Base-by-base conservation (phyloP, 2,113 vertebrate genomes). In the Pantherophis guttatus region DNA sequence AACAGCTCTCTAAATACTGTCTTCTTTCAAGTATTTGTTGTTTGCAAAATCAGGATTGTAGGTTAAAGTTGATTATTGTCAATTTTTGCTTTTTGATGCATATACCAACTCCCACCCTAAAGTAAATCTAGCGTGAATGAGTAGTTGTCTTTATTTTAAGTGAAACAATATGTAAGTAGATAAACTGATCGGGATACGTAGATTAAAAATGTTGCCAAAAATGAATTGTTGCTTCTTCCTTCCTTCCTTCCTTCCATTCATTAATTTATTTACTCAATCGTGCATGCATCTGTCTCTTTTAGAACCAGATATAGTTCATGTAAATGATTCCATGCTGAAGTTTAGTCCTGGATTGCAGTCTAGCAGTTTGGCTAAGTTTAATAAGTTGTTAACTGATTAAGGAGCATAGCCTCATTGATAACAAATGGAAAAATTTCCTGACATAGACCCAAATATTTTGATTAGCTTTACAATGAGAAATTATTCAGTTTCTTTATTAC, bases 311-410 rank as follows among this genome's bases (percentile, higher is more conserved):
- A 95, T 89, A 93, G 0, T 50, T 33, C 55, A 52, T 81, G 48
- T 92, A 95, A 96, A 96, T 94, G 93, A 96, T 57, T 87, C 94
- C 94, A 93, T 90, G 92, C 29, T 0, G 2, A 96, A 85, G 88
- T 81, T 96, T 0, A 0, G n/a, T 92, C 93, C 52, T 94, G 29
- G 94, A 53, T 93, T 96, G 97, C 95, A 91, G 95, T 95, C 95
- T 91, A 95, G 85, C 54, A 95, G 91, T 97, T 96, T 94, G 93
- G 91, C 96, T 70, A 91, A 91, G 93, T 95, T 96, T 96, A 97
- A 65, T 92, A 59, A 81, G 93, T 26, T 3, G 1, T 91, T 92
- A 48, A 70, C 85, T 87, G 48, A 17, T 50, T 90, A 86, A 10
- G 93, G 23, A n/a, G 93, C 92, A 94, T 96, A 95, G 93, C 86